Base-by-base conservation (phyloP, 2,888 invertebrate species). In the Napeogenes sylphis region DNA sequence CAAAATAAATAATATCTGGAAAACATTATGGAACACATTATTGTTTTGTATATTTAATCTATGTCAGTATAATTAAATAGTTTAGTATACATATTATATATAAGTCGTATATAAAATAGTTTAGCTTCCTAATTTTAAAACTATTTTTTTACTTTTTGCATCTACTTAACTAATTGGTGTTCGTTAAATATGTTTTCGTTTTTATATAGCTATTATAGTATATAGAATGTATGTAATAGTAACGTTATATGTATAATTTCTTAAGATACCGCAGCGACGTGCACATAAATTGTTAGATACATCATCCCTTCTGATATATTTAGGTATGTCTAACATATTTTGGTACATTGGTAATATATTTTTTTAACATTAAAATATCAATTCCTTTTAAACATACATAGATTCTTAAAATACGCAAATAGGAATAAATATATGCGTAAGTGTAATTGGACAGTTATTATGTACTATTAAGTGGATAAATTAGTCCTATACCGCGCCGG, bases 11-110 rank as follows among this genome's bases (percentile, higher is more conserved):
- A 75, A 81, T 74, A 74, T 77, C 69, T 84, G 87, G 86, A 88
- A 87, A 87, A 87, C 85, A 69, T 82, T 83, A 69, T 86, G 86
- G 87, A 88, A 89, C 89, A 89, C 89, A 87, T 86, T 71, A 77
- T 73, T 70, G 69, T 72, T 71, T 73, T 70, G 71, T 75, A 71
- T 76, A 71, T 70, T 68, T 71, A 71, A 4, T 62, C 66, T 70
- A 69, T 62, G 58, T 21, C 21, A 21, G 21, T 62, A 68, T 68
- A 66, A 68, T 65, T 69, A 56, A 61, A 65, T 73, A 68, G 62
- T 66, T 69, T 64, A 65, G 63, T 71, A 69, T 69, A 68, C 68
- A 71, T 63, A 66, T 72, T 75, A 72, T 21, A 21, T 21, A 21
- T 70, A 73, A 69, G 69, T 71, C 68, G 68, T 77, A 74, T 76